Percentiles rank a stretch among this genome's conserved stretches.
Evolutionary conservation across 2,888 invertebrate species (phyloP).

Genomic region (Eupeodes latifasciatus): DNA sequence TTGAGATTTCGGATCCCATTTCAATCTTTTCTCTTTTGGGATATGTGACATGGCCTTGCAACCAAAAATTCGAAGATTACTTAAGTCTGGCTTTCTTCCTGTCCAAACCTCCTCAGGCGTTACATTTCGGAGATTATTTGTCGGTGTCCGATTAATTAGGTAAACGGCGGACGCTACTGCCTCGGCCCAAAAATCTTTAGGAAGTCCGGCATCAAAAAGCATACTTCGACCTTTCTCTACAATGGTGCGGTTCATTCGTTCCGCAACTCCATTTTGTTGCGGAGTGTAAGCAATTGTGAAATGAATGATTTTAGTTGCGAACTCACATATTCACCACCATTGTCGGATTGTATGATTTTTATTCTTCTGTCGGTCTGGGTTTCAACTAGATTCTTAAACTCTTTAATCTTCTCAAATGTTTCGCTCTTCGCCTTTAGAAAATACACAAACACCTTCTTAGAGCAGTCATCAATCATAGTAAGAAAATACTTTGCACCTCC

Average conservation of each 20-base stretch:
- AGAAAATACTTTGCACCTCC: neutral
- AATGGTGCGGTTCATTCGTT: constrained; percentile 21
- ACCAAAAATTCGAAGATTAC: too few species aligned
- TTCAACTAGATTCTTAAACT: too few species aligned
- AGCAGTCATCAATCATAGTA: neutral
- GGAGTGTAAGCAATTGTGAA: constrained; percentile 9
- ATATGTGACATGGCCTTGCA: too few species aligned
- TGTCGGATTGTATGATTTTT: constrained; percentile 4
- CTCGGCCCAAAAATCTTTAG: constrained; percentile 12
- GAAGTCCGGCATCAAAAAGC: constrained; percentile 21
- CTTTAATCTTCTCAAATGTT: neutral
- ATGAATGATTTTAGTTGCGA: constrained; percentile 5
- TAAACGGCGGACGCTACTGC: too few species aligned
- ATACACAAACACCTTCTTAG: neutral
- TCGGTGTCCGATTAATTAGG: too few species aligned
- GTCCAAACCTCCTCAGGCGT: too few species aligned
- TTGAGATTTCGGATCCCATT: too few species aligned
- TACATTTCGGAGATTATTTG: too few species aligned
- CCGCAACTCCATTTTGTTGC: constrained; percentile 21
- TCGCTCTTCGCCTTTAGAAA: neutral
- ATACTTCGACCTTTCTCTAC: constrained; percentile 20
- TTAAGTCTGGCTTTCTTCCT: too few species aligned
- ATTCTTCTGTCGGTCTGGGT: too few species aligned
- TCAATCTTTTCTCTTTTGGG: too few species aligned
- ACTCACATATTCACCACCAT: neutral